Conservation (phyloP, 1,140 invertebrate species). For the Pinna nobilis region DNA sequence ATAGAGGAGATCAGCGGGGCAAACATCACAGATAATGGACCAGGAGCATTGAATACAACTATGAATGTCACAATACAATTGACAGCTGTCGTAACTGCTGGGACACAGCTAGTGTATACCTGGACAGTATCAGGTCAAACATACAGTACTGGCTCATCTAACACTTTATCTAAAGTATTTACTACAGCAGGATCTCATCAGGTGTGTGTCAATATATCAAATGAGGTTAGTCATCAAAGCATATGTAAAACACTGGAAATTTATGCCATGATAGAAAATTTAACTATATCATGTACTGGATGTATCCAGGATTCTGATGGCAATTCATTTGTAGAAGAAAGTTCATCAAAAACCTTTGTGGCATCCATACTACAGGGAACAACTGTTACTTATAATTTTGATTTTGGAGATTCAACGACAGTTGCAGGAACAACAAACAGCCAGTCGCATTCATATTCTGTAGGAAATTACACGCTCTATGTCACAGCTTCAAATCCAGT, state of each 20-base stretch:
- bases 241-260: conserved; percentile 28
- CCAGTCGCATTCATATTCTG: conserved; percentile 11
- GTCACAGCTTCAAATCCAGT: conserved; percentile 40
- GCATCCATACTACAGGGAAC: conserved; percentile 35
- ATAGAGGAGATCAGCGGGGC: conserved; percentile 13
- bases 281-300: conserved; percentile 42
- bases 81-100: conserved; percentile 19
- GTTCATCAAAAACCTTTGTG: conserved; percentile 28
- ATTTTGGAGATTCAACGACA: conserved; percentile 11
- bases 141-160: background rate
- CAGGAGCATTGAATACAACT: conserved; percentile 1
- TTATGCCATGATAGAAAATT: conserved; percentile 40
- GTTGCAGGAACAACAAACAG: conserved; percentile 9
- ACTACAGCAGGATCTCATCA: conserved; percentile 28
- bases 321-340: conserved; percentile 19
- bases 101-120: conserved; percentile 29
- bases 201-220: conserved; percentile 48
- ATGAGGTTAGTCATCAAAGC: conserved; percentile 47
- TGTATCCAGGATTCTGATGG: conserved; percentile 31
- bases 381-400: conserved; percentile 30
- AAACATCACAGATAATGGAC: conserved; percentile 3
- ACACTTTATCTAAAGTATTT: conserved; percentile 24
- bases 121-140: conserved; percentile 18
- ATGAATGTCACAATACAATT: conserved; percentile 6
- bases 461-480: conserved; percentile 4